phyloP scores from a whole-genome alignment of 2,797 vertebrate genomes.

The Limosa lapponica region DNA sequence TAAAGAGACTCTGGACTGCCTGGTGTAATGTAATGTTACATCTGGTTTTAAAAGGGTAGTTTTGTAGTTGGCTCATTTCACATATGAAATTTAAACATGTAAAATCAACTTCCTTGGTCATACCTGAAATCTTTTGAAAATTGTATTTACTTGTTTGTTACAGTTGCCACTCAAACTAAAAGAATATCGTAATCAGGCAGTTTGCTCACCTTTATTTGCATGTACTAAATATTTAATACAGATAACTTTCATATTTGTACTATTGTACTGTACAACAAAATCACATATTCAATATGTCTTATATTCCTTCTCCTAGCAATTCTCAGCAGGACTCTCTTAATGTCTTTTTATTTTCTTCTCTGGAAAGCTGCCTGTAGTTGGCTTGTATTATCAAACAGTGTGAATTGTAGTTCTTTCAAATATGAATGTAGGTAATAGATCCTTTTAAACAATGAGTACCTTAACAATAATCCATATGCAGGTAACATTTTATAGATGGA shows the following conservation, averaged over 20 bases:
- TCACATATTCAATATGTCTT: neutral
- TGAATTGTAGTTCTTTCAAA: neutral
- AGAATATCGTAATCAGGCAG: neutral
- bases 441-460: neutral
- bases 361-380: conserved; percentile 21
- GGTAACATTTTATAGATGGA: neutral
- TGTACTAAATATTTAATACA: neutral
- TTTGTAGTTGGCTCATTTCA: neutral
- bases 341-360: conserved; percentile 20
- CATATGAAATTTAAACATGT: neutral
- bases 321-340: neutral
- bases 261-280: neutral
- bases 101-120: neutral
- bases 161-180: neutral
- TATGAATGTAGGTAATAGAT: neutral
- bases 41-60: neutral
- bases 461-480: neutral
- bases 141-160: neutral
- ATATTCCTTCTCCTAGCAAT: neutral
- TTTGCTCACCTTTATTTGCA: neutral
- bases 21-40: neutral
- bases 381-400: neutral
- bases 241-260: neutral
- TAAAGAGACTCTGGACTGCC: neutral
- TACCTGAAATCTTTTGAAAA: neutral